phyloP scores from a whole-genome alignment of 2,797 vertebrate genomes.

The Gorsachius magnificus region DNA sequence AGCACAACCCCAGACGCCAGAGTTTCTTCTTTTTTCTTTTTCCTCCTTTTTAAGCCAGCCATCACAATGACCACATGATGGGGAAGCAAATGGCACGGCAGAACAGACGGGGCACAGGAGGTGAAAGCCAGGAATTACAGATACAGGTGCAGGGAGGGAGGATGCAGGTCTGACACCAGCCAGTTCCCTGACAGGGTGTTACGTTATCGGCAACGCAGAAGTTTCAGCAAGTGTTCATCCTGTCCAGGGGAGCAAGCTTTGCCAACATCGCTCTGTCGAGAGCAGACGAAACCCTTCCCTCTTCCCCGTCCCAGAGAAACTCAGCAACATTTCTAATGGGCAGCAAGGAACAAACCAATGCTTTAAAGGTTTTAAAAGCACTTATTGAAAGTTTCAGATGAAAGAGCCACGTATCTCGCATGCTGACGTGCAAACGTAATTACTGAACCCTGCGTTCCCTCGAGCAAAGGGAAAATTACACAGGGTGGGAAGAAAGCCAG shows the following conservation, averaged over 20 bases:
- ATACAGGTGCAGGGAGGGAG: not conserved
- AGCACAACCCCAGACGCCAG: rapidly evolving
- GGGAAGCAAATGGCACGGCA: not conserved
- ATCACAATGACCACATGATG: rapidly evolving
- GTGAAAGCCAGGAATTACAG: not conserved
- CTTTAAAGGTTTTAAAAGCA: not conserved
- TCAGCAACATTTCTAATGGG: not conserved
- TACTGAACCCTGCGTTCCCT: not conserved
- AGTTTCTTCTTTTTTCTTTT: not conserved
- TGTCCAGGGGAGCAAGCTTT: not conserved
- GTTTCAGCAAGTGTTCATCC: not conserved
- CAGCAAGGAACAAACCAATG: not conserved
- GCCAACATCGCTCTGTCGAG: rapidly evolving
- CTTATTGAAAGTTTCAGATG: not conserved
- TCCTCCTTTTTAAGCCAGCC: not conserved
- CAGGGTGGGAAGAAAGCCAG: not conserved
- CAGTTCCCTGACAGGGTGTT: rapidly evolving
- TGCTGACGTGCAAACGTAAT: not conserved
- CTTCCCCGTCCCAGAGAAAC: not conserved
- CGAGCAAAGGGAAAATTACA: not conserved
- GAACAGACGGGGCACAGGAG: not conserved
- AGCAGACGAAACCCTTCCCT: not conserved
- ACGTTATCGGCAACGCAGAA: not conserved
- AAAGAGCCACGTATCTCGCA: not conserved
- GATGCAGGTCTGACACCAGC: rapidly evolving